These are phyloP conservation scores for Ennomos fuscantarius DNA, from an alignment of 2,888 invertebrate genomes.

Conservation along the genomic window DNA sequence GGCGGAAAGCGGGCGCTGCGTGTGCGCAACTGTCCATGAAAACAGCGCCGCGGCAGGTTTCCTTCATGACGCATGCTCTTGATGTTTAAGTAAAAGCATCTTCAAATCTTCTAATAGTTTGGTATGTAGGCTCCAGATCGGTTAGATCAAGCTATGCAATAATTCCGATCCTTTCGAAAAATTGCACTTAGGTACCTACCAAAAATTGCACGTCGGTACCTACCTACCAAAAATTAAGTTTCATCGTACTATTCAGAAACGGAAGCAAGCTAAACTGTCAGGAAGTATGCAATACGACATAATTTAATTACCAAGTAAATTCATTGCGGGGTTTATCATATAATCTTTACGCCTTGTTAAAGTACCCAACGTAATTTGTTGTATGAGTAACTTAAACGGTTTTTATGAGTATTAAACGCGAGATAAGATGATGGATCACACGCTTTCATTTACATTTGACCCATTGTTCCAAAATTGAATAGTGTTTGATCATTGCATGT, in stretches of 20 bases:
- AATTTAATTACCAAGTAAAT: conserved; percentile 17
- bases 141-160: too few species aligned
- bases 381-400: conserved; percentile 1
- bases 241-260: too few species aligned
- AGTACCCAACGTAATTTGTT: conserved; percentile 13
- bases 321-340: conserved; percentile 16
- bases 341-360: conserved; percentile 27
- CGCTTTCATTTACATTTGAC: conserved; percentile 25
- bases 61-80: conserved; percentile 25
- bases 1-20: conserved; percentile 41
- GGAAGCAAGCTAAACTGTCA: conserved; percentile 7
- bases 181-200: too few species aligned
- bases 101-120: too few species aligned
- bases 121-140: too few species aligned
- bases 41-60: conserved; percentile 41
- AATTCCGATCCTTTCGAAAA: too few species aligned
- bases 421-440: conserved; percentile 30
- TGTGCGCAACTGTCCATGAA: conserved; percentile 46
- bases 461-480: conserved; percentile 41
- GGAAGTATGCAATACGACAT: conserved; percentile 2
- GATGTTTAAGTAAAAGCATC: not conserved
- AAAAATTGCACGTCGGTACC: too few species aligned
- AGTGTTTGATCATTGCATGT: conserved; percentile 18
- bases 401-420: conserved; percentile 10
- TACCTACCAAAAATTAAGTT: too few species aligned